phyloP scores from a whole-genome alignment of 2,888 invertebrate species.

The Epirrita christyi region DNA sequence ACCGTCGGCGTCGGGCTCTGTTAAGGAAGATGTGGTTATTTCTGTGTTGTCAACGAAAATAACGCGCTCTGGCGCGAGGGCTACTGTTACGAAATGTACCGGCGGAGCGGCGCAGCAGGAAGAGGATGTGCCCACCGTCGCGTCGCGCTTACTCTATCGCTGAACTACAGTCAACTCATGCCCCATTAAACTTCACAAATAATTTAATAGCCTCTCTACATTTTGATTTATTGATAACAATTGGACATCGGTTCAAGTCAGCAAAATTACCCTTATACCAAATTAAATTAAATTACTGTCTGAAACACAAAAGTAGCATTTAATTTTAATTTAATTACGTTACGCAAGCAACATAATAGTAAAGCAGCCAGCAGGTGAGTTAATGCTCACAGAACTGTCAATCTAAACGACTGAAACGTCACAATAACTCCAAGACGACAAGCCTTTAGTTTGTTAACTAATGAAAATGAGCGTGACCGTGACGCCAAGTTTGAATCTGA shows the following conservation, averaged over 20 bases:
- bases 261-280: neutral
- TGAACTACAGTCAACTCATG: conserved; percentile 42
- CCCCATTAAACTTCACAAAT: conserved; percentile 42
- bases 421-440: conserved; percentile 43
- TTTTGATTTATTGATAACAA: conserved; percentile 20
- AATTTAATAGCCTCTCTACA: conserved; percentile 24
- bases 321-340: conserved; percentile 9
- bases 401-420: conserved; percentile 41
- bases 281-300: neutral
- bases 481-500: conserved; percentile 46
- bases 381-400: conserved; percentile 27
- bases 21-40: conserved; percentile 79
- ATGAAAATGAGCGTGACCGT: conserved; percentile 72
- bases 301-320: neutral
- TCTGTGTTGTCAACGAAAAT: conserved; percentile 82
- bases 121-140: conserved; percentile 71
- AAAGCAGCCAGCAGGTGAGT: conserved; percentile 17
- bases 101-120: conserved; percentile 63
- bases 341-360: conserved; percentile 13
- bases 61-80: conserved; percentile 66
- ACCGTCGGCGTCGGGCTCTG: conserved; percentile 64
- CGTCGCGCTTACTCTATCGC: conserved; percentile 34
- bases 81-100: conserved; percentile 74
- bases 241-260: neutral
- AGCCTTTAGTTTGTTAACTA: conserved; percentile 61